These are phyloP conservation scores for Leptinotarsa peninsularis DNA, from an alignment of 2,888 invertebrate species.

Conservation along the genomic window DNA sequence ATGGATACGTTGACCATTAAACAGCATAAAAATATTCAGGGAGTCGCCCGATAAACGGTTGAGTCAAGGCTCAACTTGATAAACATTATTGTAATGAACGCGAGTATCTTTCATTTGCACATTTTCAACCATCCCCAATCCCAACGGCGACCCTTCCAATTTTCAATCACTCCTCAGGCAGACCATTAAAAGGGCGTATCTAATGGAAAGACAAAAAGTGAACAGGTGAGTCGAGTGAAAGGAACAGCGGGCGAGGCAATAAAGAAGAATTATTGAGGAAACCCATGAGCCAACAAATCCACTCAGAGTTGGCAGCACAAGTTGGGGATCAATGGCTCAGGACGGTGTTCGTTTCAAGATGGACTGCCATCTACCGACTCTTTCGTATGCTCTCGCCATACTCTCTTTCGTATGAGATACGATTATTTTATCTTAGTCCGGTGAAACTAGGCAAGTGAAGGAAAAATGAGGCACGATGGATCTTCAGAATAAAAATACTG, in stretches of 20 bases:
- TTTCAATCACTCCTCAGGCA: neutral
- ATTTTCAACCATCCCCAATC: too few relatives aligned
- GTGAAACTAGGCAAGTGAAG: neutral
- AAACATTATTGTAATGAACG: too few relatives aligned
- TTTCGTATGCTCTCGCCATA: slow-evolving; percentile 4
- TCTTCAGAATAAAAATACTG: too few relatives aligned
- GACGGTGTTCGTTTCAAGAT: slow-evolving; percentile 44
- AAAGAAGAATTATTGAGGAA: slow-evolving; percentile 68
- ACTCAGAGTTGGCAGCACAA: slow-evolving; percentile 67
- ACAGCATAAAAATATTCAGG: too few relatives aligned
- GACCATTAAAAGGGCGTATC: slow-evolving; percentile 20
- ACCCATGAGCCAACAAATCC: slow-evolving; percentile 66
- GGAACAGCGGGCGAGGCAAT: slow-evolving; percentile 61
- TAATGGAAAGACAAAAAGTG: slow-evolving; percentile 33
- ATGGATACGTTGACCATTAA: too few relatives aligned
- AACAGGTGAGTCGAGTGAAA: slow-evolving; percentile 49
- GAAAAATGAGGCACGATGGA: neutral
- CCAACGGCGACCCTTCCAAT: neutral
- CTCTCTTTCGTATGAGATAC: neutral
- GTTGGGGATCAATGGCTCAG: slow-evolving; percentile 67
- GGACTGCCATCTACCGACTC: slow-evolving; percentile 17
- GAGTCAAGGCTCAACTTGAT: too few relatives aligned
- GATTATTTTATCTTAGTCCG: neutral
- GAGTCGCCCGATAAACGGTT: too few relatives aligned
- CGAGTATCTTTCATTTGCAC: too few relatives aligned